Base-by-base conservation (phyloP, 2,113 vertebrate genomes). In the Cynoglossus semilaevis region DNA sequence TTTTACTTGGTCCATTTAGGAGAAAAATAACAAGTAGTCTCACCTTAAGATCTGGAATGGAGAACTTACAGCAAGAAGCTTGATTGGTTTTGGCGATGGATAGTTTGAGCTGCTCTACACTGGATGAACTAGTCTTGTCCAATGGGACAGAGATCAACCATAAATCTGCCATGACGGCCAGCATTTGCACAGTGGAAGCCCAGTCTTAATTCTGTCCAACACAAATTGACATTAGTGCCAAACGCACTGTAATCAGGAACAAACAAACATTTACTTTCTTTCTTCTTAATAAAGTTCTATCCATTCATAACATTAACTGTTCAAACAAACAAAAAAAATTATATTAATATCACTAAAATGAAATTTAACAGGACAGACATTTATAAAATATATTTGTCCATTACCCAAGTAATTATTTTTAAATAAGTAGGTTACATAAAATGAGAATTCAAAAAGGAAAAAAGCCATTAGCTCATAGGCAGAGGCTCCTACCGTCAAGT, bases 31-130 rank as follows among this genome's bases (percentile, higher is more conserved):
- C 15, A 34, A 13, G 22, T 16, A 55, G 10, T 16, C 63, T 77
- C 63, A 98, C 97, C 95, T 98, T 96, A 49, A 98, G 92, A 52
- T 99, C 95, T 11, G 95, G 97, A 67, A 99, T 95, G 44, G 87
- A 70, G 63, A 99, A 95, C 83, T 86, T 95, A 85, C 89, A 92
- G 89, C 92, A 94, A 40, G 84, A 88, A 47, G 92, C 93, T 64
- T 93, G 79, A 70, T 91, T 92, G 59, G 92, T 90, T 89, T 95
- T 97, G 72, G 89, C 85, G 0, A 93, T 91, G 15, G 88, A 92
- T 0, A 52, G 90, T 51, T 93, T 94, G 76, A 98, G 93, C 67
- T 93, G 93, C 61, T 97, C 94, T 77, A 95, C 81, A 1, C 91
- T 93, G 74, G 91, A 88, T 43, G 91, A 70, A 60, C 93, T 98